Base-by-base conservation (phyloP, 2,888 invertebrate species). In the Caenorhabditis sp. region DNA sequence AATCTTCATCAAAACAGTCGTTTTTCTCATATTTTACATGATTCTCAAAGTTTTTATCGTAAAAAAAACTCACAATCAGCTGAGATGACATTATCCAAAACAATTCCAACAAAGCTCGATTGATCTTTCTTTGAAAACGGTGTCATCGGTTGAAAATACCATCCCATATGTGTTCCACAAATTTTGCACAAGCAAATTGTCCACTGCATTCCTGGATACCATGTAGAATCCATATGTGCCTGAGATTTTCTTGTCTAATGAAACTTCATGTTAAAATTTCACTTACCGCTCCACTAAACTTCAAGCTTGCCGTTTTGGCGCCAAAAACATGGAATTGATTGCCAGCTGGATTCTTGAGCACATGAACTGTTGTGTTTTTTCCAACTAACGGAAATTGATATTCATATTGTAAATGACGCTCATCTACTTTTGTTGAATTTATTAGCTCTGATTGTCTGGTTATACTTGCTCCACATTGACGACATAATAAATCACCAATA, bases 171-270 rank as follows among this genome's bases (percentile, higher is more conserved):
- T 17, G 57, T 50, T 1, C 61, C 62, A 57, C 79, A 79, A 0
- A 58, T 8, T 51, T 66, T 60, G 49, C 79, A 79, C 1, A 76
- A 50, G 50, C 79, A 77, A 27, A 76, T 67, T 10, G 71, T 77
- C 79, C 79, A 79, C 43, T 76, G 58, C 69, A 67, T 77, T n/a
- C 74, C 77, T 1, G 77, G 77, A 37, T 72, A 76, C 77, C 77
- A 79, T 0, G 76, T 74, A 12, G 68, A 73, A 23, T 65, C 69
- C 2, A 66, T 55, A 61, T 73, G 66, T 0, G 76, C 57, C 79
- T 77, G 65, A 54, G 76, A 68, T 43, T 21, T 2, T 50, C n/a
- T n/a, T n/a, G n/a, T n/a, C n/a, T n/a, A n/a, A n/a, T n/a, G n/a
- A 50, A 50, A 50, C 17, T 10, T 50, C 17, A 54, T 54, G 17